Conservation (phyloP, 2,113 vertebrate species). For the Microcebus ravelobensis region DNA sequence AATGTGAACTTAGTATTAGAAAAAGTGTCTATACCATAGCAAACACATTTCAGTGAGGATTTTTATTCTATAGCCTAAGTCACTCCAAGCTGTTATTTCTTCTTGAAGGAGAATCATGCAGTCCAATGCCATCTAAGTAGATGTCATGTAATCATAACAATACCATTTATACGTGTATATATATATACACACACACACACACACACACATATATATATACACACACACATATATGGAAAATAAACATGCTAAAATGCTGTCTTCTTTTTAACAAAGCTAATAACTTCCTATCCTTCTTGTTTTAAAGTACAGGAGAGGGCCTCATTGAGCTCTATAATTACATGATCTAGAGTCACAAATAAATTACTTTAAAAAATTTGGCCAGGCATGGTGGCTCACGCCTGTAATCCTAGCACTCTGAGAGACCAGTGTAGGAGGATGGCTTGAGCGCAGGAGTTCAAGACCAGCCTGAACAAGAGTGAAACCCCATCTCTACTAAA, state of each 20-base stretch:
- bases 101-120: background rate
- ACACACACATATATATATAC: no score
- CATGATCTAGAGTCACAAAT: background rate
- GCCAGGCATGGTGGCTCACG: no score
- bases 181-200: background rate
- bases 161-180: background rate
- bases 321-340: background rate
- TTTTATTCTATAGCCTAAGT: slow-evolving; percentile 15
- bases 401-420: no score
- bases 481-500: no score
- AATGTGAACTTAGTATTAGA: background rate
- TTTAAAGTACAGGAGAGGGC: background rate
- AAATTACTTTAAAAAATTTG: background rate
- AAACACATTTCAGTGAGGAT: background rate
- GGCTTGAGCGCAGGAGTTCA: no score
- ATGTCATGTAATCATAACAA: background rate
- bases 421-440: no score
- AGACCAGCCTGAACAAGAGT: no score
- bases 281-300: background rate
- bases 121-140: background rate
- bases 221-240: background rate
- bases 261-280: background rate
- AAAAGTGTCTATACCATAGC: background rate
- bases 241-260: background rate
- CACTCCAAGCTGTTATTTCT: background rate